Conservation (phyloP, 2,113 vertebrate species). For the Prionailurus bengalensis region DNA sequence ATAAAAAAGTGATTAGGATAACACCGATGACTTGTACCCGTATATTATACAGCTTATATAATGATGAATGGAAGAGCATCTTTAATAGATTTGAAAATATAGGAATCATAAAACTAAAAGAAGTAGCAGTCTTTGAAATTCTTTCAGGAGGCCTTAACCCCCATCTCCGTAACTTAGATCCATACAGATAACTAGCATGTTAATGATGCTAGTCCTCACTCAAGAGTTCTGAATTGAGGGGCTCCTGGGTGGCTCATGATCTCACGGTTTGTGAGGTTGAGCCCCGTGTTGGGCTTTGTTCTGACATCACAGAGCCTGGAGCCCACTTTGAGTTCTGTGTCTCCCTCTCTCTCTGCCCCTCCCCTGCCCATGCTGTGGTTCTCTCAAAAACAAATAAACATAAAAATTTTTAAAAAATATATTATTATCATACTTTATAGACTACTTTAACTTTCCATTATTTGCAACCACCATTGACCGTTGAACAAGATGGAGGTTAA, state of each 20-base stretch:
- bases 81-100: conserved; percentile 20
- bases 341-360: no score
- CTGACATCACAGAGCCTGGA: no score
- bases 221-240: neutral
- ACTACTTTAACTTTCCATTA: neutral
- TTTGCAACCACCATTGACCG: neutral
- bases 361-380: no score
- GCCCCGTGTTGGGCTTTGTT: no score
- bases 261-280: no score
- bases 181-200: neutral
- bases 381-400: no score
- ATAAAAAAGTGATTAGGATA: neutral
- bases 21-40: neutral
- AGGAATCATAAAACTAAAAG: neutral
- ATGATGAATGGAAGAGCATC: neutral
- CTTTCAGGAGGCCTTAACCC: neutral
- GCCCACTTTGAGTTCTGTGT: no score
- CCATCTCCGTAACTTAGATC: neutral
- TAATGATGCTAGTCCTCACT: neutral
- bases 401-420: no score
- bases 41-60: neutral
- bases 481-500: neutral
- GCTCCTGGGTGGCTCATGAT: no score
- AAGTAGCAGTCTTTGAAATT: neutral
- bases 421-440: no score